A percentile compares a stretch with the other conserved stretches of the same genome.
Evolutionary conservation across 1,140 invertebrate genomes (phyloP).

Genomic region (Drosophila setifemur): DNA sequence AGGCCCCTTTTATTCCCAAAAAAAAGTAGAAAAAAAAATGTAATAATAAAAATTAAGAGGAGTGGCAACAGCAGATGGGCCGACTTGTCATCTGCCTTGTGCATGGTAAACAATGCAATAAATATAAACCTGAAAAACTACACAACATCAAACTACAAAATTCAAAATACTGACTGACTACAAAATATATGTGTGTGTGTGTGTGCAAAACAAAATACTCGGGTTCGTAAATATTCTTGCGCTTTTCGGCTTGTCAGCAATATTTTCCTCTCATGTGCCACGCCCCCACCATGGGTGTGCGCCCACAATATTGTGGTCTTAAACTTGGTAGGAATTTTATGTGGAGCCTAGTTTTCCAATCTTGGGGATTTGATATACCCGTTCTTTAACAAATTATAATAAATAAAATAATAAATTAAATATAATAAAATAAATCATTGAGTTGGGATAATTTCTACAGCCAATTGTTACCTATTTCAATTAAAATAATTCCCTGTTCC

Average conservation of each 20-base stretch:
- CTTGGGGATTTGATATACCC: background rate
- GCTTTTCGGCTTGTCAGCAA: conserved; percentile 25
- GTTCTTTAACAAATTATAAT: too few relatives aligned
- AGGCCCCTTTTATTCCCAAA: background rate
- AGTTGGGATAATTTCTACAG: background rate
- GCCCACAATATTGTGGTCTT: conserved; percentile 4
- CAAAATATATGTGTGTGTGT: conserved; percentile 1
- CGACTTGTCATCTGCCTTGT: conserved; percentile 28
- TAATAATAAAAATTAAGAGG: background rate
- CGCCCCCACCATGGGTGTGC: conserved; percentile 4
- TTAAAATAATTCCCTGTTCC: too few relatives aligned
- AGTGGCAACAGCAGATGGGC: conserved; percentile 33
- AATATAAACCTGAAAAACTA: conserved; percentile 22
- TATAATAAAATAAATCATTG: background rate
- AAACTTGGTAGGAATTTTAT: background rate
- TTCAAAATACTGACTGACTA: background rate
- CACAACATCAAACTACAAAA: conserved; percentile 26
- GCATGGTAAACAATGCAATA: conserved; percentile 43
- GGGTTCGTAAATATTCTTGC: conserved; percentile 23
- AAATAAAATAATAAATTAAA: background rate
- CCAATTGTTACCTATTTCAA: too few relatives aligned
- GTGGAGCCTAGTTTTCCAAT: background rate
- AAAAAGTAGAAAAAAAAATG: background rate
- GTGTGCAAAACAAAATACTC: background rate
- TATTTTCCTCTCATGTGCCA: conserved; percentile 17